Evolutionary conservation across 64 coral and sea anemone species (phyloP), one percentile per base, ranked within the genome.

Genomic region (Stichodactyla helianthus): DNA sequence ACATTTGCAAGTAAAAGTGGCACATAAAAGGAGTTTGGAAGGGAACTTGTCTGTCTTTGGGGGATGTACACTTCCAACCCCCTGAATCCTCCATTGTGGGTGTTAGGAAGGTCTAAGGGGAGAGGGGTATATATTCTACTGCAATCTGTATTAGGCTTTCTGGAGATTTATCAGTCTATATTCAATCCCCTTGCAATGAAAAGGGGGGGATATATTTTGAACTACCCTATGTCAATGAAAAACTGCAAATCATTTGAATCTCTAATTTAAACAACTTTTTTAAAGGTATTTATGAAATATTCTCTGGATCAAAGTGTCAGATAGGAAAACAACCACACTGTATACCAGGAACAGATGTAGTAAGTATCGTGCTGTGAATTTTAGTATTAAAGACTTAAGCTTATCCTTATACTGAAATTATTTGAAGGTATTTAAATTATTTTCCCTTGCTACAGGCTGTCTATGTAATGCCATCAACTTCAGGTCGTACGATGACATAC

Each of bases 401-500:
- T n/a, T 19, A 44, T 28, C 62, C 16, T 35, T 18, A 28, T 55
- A 35, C n/a, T 60, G 7, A 2, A 84, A 27, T 74, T n/a, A 27
- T 74, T 27, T 59, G 11, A 6, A 83, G n/a, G 31, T 23, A 25
- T 27, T 26, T 27, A 23, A 74, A 27, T 56, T 18, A 11, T 88
- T 22, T 26, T 44, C 51, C 6, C 25, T 62, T 52, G 14, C 76
- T 53, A 6, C 55, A 98, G 95, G 87, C 87, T 51, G 92, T 98
- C 5, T 98, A 98, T 79, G 95, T 98, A 23, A 98, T 98, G 95
- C 95, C 95, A 14, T 98, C 95, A 6, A 94, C 92, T 13, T 98
- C 95, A 13, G 95, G 89, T 14, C 83, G 95, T 89, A 98, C 95
- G 31, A 94, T 94, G 88, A 92, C 92, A 2, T 98, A 98, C 25